phyloP scores from a whole-genome alignment of 2,888 invertebrate species.

The Tiliacea aurago region DNA sequence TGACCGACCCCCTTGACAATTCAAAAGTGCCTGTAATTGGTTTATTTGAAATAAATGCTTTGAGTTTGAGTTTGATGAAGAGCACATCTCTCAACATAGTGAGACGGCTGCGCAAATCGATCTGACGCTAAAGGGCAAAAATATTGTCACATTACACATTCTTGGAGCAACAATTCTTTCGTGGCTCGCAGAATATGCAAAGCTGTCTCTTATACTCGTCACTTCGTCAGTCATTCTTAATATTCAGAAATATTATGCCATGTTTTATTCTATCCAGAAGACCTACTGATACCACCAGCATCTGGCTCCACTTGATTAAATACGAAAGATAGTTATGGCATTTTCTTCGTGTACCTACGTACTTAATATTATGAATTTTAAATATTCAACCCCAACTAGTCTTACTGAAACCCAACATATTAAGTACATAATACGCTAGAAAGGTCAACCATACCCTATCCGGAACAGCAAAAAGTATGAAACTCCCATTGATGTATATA shows the following conservation, averaged over 20 bases:
- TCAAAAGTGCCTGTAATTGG: too few relatives aligned
- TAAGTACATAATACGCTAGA: neutral
- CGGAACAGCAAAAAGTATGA: conserved; percentile 10
- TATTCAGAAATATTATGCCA: conserved; percentile 27
- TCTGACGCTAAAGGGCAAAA: conserved; percentile 16
- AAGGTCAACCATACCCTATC: neutral
- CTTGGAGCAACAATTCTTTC: conserved; percentile 5
- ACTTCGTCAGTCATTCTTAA: neutral
- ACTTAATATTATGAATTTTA: too few relatives aligned
- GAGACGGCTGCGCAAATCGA: conserved; percentile 16
- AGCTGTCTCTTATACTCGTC: too few relatives aligned
- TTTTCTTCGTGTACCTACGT: neutral
- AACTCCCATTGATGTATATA: too few relatives aligned
- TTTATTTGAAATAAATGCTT: too few relatives aligned
- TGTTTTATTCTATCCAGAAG: neutral
- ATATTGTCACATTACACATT: conserved; percentile 7
- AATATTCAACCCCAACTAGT: conserved; percentile 1
- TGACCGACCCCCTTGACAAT: too few relatives aligned
- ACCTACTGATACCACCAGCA: neutral
- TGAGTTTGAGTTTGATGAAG: too few relatives aligned
- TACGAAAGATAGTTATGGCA: neutral
- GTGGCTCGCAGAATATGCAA: conserved; percentile 15
- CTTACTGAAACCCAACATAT: neutral
- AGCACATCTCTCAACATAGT: conserved; percentile 2
- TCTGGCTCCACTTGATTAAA: neutral